phyloP scores from a whole-genome alignment of 2,113 vertebrate species.

The Myotis brandtii region DNA sequence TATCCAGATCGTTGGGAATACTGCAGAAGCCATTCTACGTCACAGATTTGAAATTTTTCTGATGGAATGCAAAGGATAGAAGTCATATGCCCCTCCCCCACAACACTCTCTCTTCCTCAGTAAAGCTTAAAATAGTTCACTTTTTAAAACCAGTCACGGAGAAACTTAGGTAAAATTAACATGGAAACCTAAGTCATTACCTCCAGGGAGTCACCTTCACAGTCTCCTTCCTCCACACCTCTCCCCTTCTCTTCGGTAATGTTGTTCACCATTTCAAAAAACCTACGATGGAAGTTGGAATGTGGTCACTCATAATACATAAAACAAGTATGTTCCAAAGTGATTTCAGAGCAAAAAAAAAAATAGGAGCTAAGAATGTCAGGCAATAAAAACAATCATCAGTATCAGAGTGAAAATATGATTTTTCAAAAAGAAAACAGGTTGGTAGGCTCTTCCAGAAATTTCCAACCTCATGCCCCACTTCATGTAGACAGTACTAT shows the following conservation, averaged over 20 bases:
- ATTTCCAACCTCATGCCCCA: not conserved
- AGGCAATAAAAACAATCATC: not conserved
- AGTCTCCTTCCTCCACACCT: conserved; percentile 93
- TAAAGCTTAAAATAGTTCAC: not conserved
- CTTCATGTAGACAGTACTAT: not conserved
- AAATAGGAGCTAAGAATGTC: not conserved
- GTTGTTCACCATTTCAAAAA: conserved; percentile 97
- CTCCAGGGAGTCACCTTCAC: conserved; percentile 94
- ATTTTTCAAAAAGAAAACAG: conserved; percentile 26
- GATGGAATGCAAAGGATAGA: not conserved
- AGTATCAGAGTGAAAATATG: not conserved
- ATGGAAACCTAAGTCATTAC: conserved; percentile 82
- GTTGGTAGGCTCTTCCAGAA: not conserved
- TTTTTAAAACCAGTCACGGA: not conserved
- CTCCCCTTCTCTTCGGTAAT: conserved; percentile 95
- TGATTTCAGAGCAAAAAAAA: not conserved
- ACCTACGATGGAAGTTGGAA: conserved; percentile 85
- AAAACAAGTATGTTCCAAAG: not conserved
- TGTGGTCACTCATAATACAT: not conserved
- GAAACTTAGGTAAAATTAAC: not conserved
- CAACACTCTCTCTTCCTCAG: not conserved
- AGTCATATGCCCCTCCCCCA: fast-evolving
- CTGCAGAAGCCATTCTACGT: not conserved
- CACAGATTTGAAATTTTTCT: conserved; percentile 19
- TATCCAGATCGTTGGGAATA: not conserved